These are phyloP conservation scores for Apodemia zela DNA, from an alignment of 2,888 invertebrate species.

Conservation along the genomic window DNA sequence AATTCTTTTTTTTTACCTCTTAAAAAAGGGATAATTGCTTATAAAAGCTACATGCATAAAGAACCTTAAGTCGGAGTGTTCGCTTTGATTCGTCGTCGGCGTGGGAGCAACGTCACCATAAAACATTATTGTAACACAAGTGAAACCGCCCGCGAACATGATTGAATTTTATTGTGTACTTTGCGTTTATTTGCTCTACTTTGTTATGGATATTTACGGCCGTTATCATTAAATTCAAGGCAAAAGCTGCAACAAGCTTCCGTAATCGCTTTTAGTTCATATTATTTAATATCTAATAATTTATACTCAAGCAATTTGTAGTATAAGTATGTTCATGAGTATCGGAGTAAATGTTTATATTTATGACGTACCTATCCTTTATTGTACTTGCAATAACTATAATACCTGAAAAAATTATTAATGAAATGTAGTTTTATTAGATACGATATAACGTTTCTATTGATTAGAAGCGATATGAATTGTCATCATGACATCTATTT, in stretches of 20 bases:
- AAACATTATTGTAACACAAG: constrained; percentile 61
- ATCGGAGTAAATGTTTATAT: no score
- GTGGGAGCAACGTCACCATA: constrained; percentile 74
- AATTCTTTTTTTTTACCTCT: no score
- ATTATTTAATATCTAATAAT: not conserved
- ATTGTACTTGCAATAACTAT: no score
- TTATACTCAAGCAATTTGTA: constrained; percentile 10
- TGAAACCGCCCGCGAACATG: constrained; percentile 57
- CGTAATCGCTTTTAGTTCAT: constrained; percentile 12
- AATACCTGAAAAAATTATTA: no score
- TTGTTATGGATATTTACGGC: constrained; percentile 31
- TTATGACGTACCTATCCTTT: no score
- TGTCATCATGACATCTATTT: no score
- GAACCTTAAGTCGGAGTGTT: constrained; percentile 18
- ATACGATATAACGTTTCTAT: no score
- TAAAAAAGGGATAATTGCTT: no score
- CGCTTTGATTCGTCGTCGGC: constrained; percentile 46
- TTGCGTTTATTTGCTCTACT: constrained; percentile 44
- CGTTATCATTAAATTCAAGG: constrained; percentile 19
- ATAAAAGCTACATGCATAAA: constrained; percentile 3
- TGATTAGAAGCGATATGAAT: no score
- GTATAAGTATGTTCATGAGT: not conserved
- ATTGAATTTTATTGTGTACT: constrained; percentile 72
- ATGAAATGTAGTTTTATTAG: no score
- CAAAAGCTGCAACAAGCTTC: constrained; percentile 1